These are phyloP conservation scores for Luperina nickerlii DNA, from an alignment of 2,888 invertebrate genomes.

Conservation along the genomic window DNA sequence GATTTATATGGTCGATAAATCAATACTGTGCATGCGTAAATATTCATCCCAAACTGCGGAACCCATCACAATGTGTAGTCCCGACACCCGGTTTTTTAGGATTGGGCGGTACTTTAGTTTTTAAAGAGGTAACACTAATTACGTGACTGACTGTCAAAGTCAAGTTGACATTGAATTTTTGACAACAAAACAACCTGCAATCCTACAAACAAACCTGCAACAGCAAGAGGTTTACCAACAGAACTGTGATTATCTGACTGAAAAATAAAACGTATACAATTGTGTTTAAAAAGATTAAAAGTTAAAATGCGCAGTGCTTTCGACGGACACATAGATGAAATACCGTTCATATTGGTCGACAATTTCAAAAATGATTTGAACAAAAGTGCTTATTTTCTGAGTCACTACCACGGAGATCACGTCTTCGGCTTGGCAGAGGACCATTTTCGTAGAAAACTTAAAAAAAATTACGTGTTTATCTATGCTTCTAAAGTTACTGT, in stretches of 20 bases:
- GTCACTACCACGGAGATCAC: conserved; percentile 92
- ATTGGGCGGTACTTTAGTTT: neutral
- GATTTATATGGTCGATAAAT: neutral
- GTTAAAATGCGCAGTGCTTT: conserved; percentile 83
- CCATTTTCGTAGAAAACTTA: conserved; percentile 61
- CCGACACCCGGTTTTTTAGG: neutral
- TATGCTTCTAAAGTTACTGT: conserved; percentile 58
- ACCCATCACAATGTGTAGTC: neutral
- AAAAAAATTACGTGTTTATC: conserved; percentile 66
- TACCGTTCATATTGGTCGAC: conserved; percentile 91
- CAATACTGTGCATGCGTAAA: neutral
- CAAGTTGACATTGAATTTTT: neutral
- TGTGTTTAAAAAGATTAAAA: neutral
- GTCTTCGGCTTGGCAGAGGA: conserved; percentile 85
- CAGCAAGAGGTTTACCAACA: neutral
- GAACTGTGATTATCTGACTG: neutral
- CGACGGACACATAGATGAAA: conserved; percentile 90
- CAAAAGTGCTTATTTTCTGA: conserved; percentile 90
- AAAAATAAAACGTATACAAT: neutral
- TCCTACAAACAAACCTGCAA: too few species aligned
- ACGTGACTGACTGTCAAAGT: neutral
- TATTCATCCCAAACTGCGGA: neutral
- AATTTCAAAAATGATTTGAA: conserved; percentile 86
- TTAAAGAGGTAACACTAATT: neutral
- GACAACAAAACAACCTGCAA: too few species aligned